Percentiles rank a stretch among this genome's conserved stretches.
phyloP scores from a whole-genome alignment of 2,888 invertebrate genomes.

The Plebejus melissa region DNA sequence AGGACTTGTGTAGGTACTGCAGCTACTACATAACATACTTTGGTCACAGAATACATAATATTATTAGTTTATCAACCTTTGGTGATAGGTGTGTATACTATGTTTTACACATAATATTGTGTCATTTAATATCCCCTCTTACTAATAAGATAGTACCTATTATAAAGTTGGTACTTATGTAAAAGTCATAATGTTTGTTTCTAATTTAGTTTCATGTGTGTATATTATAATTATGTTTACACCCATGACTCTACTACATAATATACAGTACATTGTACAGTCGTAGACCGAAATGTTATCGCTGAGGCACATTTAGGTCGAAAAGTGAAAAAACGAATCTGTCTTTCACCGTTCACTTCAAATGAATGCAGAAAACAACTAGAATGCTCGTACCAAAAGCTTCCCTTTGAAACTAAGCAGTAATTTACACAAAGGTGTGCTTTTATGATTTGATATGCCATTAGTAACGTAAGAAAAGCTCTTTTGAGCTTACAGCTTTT shows the following conservation, averaged over 20 bases:
- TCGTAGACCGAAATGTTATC: background rate
- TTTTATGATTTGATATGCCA: constrained; percentile 8
- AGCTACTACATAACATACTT: background rate
- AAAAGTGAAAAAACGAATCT: background rate
- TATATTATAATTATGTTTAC: too few relatives aligned
- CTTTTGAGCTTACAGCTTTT: background rate
- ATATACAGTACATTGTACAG: background rate
- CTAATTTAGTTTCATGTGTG: too few relatives aligned
- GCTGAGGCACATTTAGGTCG: background rate
- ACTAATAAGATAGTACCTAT: too few relatives aligned
- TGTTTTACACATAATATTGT: too few relatives aligned
- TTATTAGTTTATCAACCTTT: too few relatives aligned
- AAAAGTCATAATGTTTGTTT: too few relatives aligned
- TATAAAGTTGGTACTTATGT: too few relatives aligned
- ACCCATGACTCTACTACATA: too few relatives aligned
- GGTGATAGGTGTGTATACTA: too few relatives aligned
- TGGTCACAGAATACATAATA: background rate
- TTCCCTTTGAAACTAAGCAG: background rate
- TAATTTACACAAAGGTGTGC: constrained; percentile 11
- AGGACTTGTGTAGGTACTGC: background rate
- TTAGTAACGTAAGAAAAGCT: background rate
- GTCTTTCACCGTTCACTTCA: background rate
- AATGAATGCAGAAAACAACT: background rate
- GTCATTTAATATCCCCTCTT: too few relatives aligned
- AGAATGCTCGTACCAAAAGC: background rate